Evolutionary conservation across 2,797 vertebrate species (phyloP).

Genomic region (Sebastes miniatus): DNA sequence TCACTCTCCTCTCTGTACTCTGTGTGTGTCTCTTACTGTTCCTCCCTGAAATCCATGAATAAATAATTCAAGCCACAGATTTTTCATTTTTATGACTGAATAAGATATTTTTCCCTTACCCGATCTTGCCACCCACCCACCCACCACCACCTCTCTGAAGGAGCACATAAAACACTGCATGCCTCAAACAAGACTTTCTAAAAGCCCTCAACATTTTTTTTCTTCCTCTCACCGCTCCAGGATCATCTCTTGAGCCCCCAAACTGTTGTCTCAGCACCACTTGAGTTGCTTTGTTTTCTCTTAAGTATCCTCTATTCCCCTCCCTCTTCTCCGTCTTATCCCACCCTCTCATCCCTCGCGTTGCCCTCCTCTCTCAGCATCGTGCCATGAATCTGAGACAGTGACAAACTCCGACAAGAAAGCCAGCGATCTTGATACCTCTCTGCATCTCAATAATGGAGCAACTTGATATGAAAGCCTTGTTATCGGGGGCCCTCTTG

Average conservation of each 20-base stretch:
- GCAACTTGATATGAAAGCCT: constrained; percentile 80
- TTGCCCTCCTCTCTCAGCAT: constrained; percentile 79
- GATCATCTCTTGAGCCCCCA: constrained; percentile 76
- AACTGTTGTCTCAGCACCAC: constrained; percentile 81
- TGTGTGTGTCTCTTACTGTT: constrained; percentile 32
- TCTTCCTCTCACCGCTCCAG: constrained; percentile 62
- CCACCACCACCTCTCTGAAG: constrained; percentile 63
- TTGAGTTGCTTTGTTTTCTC: constrained; percentile 75
- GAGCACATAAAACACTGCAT: constrained; percentile 43
- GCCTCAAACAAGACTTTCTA: constrained; percentile 53
- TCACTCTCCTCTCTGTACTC: constrained; percentile 11
- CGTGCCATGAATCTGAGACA: constrained; percentile 79
- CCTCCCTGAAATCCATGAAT: constrained; percentile 62
- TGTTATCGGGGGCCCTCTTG: constrained; percentile 80
- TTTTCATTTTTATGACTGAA: constrained; percentile 71
- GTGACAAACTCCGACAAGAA: constrained; percentile 85
- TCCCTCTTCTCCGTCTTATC: constrained; percentile 18
- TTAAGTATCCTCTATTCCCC: constrained; percentile 45
- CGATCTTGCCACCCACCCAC: constrained; percentile 52
- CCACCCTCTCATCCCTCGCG: constrained; percentile 30
- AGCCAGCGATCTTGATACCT: constrained; percentile 83
- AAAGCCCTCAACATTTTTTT: constrained; percentile 65
- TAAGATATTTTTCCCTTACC: constrained; percentile 73
- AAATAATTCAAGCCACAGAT: constrained; percentile 71
- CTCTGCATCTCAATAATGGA: constrained; percentile 80